These are phyloP conservation scores for Drosophila demipolita DNA, from an alignment of 2,888 invertebrate genomes.

Conservation along the genomic window DNA sequence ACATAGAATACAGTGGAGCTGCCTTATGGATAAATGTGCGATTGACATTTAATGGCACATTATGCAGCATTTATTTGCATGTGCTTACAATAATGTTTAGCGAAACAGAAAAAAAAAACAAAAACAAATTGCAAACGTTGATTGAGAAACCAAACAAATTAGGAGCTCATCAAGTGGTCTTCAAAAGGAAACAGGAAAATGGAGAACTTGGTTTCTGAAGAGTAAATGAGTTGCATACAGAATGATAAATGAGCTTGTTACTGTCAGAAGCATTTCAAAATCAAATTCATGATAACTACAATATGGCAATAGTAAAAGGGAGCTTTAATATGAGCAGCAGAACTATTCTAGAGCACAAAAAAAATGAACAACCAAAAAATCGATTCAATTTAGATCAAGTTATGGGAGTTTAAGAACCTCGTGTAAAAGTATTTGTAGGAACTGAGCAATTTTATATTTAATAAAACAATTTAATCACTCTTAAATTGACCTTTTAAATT, in stretches of 20 bases:
- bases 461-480: neutral
- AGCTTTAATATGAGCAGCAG: neutral
- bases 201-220: neutral
- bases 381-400: neutral
- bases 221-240: neutral
- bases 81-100: slow-evolving; percentile 35
- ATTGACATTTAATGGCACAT: slow-evolving; percentile 72
- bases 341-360: neutral
- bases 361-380: neutral
- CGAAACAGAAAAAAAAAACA: neutral
- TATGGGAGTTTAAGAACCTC: neutral
- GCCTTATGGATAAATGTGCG: slow-evolving; percentile 52
- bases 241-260: slow-evolving; percentile 1
- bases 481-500: neutral
- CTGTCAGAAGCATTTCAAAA: neutral
- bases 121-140: slow-evolving; percentile 1
- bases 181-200: slow-evolving; percentile 2
- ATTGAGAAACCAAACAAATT: slow-evolving; percentile 14
- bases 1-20: slow-evolving; percentile 17
- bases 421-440: neutral
- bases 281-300: neutral
- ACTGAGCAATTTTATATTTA: neutral
- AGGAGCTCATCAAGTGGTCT: slow-evolving; percentile 32
- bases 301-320: neutral
- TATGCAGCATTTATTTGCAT: slow-evolving; percentile 70